Evolutionary conservation across 2,113 vertebrate species (phyloP), one percentile per base, ranked within the genome.

Genomic region (Chloropsis cyanopogon): DNA sequence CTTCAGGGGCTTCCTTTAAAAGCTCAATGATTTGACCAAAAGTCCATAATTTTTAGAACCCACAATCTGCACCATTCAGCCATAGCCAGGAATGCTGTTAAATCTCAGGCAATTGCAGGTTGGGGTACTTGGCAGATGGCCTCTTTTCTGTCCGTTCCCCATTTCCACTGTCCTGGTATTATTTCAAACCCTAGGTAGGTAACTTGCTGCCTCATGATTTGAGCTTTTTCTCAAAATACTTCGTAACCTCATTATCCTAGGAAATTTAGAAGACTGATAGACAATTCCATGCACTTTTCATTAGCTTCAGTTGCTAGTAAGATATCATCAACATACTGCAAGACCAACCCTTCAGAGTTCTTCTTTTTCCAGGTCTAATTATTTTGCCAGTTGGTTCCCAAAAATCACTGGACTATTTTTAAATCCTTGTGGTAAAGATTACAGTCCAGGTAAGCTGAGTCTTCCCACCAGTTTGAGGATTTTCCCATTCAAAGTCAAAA

Each of bases 101-200:
- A 52, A 54, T 63, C 33, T 53, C 4, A 4, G 66, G 16, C 46
- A 52, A 11, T 20, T 25, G 31, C 24, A 49, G 29, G 15, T 6
- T 65, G 35, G 60, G 42, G 12, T 24, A 29, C 20, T 49, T n/a
- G 35, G 19, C 60, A 85, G 29, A 56, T 35, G 24, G 47, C 10
- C 15, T 49, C 35, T 65, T 57, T 49, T 57, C 24, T 41, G 31
- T 24, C 35, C 0, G 0, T 49, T 49, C 29, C 20, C 0, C 65
- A 6, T 37, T 46, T n/a, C 64, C 4, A 19, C 63, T 60, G 39
- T 33, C 26, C 33, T 60, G 18, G 28, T 9, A 69, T 53, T 11
- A 61, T 78, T 61, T 46, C 19, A 53, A 46, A 39, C 3, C 37
- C 12, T 25, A 60, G 18, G 8, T 7, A 46, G 53, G 11, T 37